Evolutionary conservation across 2,797 vertebrate species (phyloP), one percentile per base, ranked within the genome.

Genomic region (Morus bassanus): DNA sequence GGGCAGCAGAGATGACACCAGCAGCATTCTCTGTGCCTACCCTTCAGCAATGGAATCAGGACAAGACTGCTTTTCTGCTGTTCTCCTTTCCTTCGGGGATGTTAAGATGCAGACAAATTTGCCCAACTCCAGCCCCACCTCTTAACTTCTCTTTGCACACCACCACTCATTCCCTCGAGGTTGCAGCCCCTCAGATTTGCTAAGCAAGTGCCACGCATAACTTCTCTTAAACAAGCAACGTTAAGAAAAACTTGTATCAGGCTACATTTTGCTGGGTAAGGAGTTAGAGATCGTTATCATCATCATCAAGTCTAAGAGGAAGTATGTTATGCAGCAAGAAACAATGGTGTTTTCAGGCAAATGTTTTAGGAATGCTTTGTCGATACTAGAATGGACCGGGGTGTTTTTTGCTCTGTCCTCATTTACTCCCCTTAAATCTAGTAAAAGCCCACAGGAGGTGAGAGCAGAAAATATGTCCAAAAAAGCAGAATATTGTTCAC

Each of bases 31-130:
- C 46, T 27, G 18, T 2, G 4, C 30, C 22, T 35, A 12, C 35
- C 51, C 30, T n/a, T 7, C 0, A 77, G 56, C 69, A 63, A 17
- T 17, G 10, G 25, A 39, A 33, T 24, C 0, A 1, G 18, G 48
- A 48, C 25, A 56, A 70, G 24, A 2, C 11, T 35, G 43, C 30
- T 2, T 14, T 63, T 69, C 63, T 80, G 63, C 68, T 63, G 10
- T 4, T 59, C n/a, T 60, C 15, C 74, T 41, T 63, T 17, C 39
- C 68, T 30, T 11, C 0, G 0, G 2, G 21, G 18, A 17, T 33
- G 10, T 1, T 7, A 10, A 77, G 27, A 31, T 10, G 8, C 33
- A 76, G 30, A 41, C 25, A 45, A 5, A 17, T 3, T 4, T 8
- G 3, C 18, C 59, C 15, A 24, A 15, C 21, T 45, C 48, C 54